phyloP scores from a whole-genome alignment of 1,140 invertebrate species.

The Coenobita brevimanus region DNA sequence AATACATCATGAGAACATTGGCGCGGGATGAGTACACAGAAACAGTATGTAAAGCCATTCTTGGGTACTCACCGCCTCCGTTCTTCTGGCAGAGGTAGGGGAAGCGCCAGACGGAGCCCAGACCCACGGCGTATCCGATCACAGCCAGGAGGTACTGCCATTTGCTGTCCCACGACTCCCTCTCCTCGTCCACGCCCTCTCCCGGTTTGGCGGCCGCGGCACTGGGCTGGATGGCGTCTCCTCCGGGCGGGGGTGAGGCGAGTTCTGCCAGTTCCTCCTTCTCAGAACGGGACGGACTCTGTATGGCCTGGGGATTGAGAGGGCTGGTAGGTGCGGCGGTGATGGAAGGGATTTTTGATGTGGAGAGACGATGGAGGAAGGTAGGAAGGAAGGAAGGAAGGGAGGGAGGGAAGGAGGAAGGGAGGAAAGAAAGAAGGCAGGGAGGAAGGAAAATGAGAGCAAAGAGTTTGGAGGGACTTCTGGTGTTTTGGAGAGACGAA shows the following conservation, averaged over 20 bases:
- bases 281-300: constrained; percentile 64
- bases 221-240: constrained; percentile 54
- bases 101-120: constrained; percentile 95
- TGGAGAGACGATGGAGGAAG: neutral
- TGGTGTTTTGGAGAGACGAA: no score
- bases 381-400: neutral
- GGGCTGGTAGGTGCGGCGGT: neutral
- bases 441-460: no score
- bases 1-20: neutral
- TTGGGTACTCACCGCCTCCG: constrained; percentile 81
- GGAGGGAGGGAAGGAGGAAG: neutral
- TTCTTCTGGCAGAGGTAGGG: constrained; percentile 94
- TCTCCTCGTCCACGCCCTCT: constrained; percentile 81
- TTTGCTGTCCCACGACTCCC: constrained; percentile 95
- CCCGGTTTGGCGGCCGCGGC: constrained; percentile 60
- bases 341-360: neutral
- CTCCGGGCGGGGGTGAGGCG: constrained; percentile 18
- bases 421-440: no score
- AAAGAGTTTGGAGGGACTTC: no score
- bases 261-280: constrained; percentile 51
- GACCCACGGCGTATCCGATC: constrained; percentile 92
- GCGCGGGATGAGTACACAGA: neutral
- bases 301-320: constrained; percentile 55
- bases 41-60: no score
- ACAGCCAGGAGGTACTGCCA: constrained; percentile 92